A percentile compares a stretch with the other conserved stretches of the same genome.
Evolutionary conservation across 1,140 invertebrate species (phyloP).

Genomic region (Episyrphus balteatus): DNA sequence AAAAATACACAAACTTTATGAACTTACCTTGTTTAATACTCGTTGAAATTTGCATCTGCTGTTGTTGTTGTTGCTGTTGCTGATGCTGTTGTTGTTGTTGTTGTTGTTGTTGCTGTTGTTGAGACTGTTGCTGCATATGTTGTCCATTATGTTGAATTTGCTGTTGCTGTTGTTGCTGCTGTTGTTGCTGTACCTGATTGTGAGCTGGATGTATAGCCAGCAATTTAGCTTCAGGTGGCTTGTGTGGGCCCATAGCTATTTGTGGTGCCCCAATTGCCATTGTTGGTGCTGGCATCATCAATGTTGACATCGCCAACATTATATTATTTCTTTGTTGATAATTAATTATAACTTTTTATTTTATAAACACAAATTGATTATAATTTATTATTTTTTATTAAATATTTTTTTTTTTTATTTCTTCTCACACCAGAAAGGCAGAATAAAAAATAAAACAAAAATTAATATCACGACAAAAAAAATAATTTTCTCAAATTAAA

Average conservation of each 20-base stretch:
- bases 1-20: too few species aligned
- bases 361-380: not conserved
- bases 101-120: slow-evolving; percentile 19
- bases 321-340: slow-evolving; percentile 7
- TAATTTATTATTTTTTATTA: not conserved
- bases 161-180: slow-evolving; percentile 25
- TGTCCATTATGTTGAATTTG: not conserved
- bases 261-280: slow-evolving; percentile 35
- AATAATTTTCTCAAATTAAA: too few species aligned
- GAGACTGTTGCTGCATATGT: slow-evolving; percentile 11
- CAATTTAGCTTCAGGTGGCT: slow-evolving; percentile 36
- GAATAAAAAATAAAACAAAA: not conserved
- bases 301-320: slow-evolving; percentile 37
- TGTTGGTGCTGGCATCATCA: slow-evolving; percentile 37
- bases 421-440: too few species aligned
- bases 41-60: slow-evolving; percentile 17
- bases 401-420: too few species aligned
- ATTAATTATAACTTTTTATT: not conserved
- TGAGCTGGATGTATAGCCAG: slow-evolving; percentile 32
- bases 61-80: slow-evolving; percentile 22
- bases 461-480: not conserved
- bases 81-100: slow-evolving; percentile 22
- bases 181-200: slow-evolving; percentile 8
- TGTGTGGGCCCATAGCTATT: slow-evolving; percentile 35
- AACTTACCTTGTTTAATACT: too few species aligned